Base-by-base conservation (phyloP, 2,797 vertebrate genomes). In the Takifugu rubripes region DNA sequence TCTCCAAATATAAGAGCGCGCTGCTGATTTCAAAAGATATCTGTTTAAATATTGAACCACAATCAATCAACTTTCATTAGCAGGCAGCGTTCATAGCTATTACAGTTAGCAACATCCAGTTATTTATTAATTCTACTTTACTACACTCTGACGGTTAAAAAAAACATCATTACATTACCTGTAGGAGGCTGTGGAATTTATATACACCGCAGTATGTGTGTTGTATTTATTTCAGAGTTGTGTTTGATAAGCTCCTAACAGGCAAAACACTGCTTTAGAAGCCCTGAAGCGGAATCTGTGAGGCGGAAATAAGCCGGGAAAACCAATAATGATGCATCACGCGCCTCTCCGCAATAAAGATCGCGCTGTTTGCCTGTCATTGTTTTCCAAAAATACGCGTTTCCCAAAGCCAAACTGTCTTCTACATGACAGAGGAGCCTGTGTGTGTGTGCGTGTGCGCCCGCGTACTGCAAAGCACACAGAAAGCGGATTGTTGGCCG, bases 341-440 rank as follows among this genome's bases (percentile, higher is more conserved):
- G 36, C 36, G 36, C 36, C 36, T 40, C 36, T 14, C 36, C 14
- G 36, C 36, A 40, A 40, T 40, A 43, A 65, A 65, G 70, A 63
- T 74, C 79, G 82, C 67, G 69, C 80, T 72, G 64, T 83, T 82
- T 63, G 61, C 54, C 61, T 74, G 60, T 76, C 53, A 53, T 75
- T 50, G 61, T 74, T 81, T 79, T 84, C 65, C 70, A 72, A 86
- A 90, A 88, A 87, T 78, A 86, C 84, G 71, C 75, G 74, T 72
- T 82, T 79, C 79, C 78, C 60, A 71, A 72, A 83, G 83, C 78
- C 64, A 79, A 85, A 84, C 74, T 33, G 56, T 78, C 64, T 67
- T 79, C 67, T 78, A 81, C 8, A 77, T 87, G 79, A 84, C 71
- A 56, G 56, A 26, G 36, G 31, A 29, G 14, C 3, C 10, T 48